Conservation (phyloP, 2,113 vertebrate genomes). For the Loxodonta africana region DNA sequence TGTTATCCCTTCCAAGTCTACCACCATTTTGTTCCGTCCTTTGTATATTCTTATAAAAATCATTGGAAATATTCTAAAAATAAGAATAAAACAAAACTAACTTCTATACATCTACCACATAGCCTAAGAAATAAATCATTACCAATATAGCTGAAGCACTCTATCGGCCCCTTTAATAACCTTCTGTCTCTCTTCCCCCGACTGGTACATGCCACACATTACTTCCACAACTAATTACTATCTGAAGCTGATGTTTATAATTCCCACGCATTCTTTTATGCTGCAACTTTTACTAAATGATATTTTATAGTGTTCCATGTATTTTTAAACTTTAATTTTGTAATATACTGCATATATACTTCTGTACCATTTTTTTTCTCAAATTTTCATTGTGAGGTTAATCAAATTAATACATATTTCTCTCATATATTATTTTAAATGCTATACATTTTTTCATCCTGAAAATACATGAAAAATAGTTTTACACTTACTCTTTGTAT, state of each 20-base stretch:
- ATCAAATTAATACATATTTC: not conserved
- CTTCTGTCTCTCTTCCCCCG: not conserved
- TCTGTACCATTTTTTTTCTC: not conserved
- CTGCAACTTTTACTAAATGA: conserved; percentile 4
- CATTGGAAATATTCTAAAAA: conserved; percentile 43
- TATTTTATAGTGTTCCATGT: not conserved
- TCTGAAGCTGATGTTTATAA: conserved; percentile 45
- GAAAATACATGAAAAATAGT: not conserved
- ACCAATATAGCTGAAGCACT: not conserved
- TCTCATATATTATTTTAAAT: conserved; percentile 48
- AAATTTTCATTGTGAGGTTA: conserved; percentile 2
- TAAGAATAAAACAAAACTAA: conserved; percentile 3
- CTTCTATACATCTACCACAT: not conserved
- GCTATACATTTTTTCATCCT: conserved; percentile 34
- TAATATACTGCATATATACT: conserved; percentile 36
- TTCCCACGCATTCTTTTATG: not conserved
- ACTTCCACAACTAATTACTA: conserved; percentile 19
- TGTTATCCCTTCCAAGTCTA: not conserved
- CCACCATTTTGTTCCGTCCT: not conserved
- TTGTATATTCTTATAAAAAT: conserved; percentile 15
- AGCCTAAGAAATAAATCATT: conserved; percentile 30
- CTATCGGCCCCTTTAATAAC: conserved; percentile 2
- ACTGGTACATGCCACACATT: not conserved
- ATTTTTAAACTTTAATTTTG: conserved; percentile 51
- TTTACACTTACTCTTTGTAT: conserved; percentile 25